Conservation (phyloP, 1,140 invertebrate genomes). For the Lasioglossum albipes region DNA sequence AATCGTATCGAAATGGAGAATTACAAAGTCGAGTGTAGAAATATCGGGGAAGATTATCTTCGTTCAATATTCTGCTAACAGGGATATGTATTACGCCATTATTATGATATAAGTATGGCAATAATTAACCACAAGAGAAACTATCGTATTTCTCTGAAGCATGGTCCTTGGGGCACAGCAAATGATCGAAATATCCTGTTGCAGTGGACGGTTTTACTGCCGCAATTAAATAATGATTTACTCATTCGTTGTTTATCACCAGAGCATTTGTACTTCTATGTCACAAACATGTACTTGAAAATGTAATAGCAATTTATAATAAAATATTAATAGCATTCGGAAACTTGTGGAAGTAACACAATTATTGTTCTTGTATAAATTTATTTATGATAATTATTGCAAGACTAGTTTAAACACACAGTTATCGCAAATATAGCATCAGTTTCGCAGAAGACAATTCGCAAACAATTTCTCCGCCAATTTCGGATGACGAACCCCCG, state of each 20-base stretch:
- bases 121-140: neutral
- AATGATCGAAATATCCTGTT: neutral
- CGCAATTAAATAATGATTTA: neutral
- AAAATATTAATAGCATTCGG: no score
- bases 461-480: neutral
- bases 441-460: no score
- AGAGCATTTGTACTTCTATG: neutral
- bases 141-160: neutral
- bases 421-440: no score
- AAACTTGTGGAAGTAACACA: no score
- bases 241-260: neutral
- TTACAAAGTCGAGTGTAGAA: neutral
- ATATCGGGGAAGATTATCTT: neutral
- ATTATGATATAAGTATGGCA: constrained; percentile 3
- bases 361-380: no score
- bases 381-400: no score
- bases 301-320: neutral
- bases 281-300: neutral
- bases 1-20: neutral
- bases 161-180: neutral
- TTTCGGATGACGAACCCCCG: no score
- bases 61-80: neutral
- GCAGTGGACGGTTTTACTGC: neutral
- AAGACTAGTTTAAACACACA: no score
- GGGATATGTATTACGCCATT: neutral